Evolutionary conservation across 2,113 vertebrate species (phyloP).

Genomic region (Melierax canorus): DNA sequence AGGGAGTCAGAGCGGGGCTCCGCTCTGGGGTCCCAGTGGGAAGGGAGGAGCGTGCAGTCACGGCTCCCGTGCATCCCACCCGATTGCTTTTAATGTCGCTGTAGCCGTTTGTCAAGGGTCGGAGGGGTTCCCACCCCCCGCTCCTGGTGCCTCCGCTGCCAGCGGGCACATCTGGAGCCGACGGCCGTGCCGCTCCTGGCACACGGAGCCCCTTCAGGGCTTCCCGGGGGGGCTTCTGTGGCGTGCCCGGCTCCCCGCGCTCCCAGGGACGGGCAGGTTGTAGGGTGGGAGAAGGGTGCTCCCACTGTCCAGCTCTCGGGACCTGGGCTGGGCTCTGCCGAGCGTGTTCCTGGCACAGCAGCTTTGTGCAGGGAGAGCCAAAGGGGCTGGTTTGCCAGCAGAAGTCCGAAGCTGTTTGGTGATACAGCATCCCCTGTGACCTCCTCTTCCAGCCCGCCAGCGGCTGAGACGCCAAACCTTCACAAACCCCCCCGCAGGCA

Average conservation of each 20-base stretch:
- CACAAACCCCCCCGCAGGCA: not conserved
- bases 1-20: not conserved
- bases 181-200: not conserved
- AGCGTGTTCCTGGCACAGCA: not conserved
- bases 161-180: not conserved
- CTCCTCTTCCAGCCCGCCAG: not conserved
- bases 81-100: not conserved
- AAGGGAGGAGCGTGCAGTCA: not conserved
- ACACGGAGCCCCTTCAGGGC: not conserved
- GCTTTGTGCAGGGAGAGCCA: not conserved
- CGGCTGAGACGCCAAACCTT: not conserved
- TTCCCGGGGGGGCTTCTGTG: not conserved
- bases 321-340: not conserved
- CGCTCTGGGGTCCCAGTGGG: not conserved
- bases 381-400: not conserved
- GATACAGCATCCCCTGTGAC: not conserved
- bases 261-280: accelerated
- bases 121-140: not conserved
- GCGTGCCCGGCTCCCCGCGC: accelerated
- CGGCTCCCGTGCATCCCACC: not conserved
- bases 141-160: accelerated
- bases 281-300: not conserved
- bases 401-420: not conserved
- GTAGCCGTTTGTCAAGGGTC: not conserved
- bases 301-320: accelerated